Conservation (phyloP, 2,888 invertebrate species). For the Cantharis nigra region DNA sequence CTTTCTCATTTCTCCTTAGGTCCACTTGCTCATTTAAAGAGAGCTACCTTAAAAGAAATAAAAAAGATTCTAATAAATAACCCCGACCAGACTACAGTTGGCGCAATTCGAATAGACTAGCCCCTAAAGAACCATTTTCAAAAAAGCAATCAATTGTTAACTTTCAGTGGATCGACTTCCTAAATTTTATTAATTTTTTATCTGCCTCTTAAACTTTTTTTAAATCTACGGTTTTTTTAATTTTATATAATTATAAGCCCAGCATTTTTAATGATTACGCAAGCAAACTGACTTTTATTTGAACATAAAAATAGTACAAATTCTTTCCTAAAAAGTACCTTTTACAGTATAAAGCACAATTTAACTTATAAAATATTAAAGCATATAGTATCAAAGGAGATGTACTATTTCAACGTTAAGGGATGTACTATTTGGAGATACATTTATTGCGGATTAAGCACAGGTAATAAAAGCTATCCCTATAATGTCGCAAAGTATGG, state of each 20-base stretch:
- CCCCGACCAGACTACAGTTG: slow-evolving; percentile 22
- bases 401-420: not conserved
- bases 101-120: slow-evolving; percentile 25
- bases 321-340: not conserved
- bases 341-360: not conserved
- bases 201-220: not conserved
- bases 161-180: not conserved
- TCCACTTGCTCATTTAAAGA: slow-evolving; percentile 27
- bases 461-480: not conserved
- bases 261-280: not conserved
- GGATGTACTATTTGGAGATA: not conserved
- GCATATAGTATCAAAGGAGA: not conserved
- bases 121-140: slow-evolving; percentile 21
- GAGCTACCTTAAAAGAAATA: slow-evolving; percentile 26
- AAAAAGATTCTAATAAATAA: slow-evolving; percentile 24
- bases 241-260: not conserved
- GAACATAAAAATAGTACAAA: not conserved
- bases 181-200: not conserved
- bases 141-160: slow-evolving; percentile 23
- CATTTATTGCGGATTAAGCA: not conserved
- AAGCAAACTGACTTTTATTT: not conserved
- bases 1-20: slow-evolving; percentile 23
- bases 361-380: not conserved
- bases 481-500: not conserved
- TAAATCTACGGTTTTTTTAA: not conserved